Conservation (phyloP, 2,888 invertebrate genomes). For the Euphydryas editha region DNA sequence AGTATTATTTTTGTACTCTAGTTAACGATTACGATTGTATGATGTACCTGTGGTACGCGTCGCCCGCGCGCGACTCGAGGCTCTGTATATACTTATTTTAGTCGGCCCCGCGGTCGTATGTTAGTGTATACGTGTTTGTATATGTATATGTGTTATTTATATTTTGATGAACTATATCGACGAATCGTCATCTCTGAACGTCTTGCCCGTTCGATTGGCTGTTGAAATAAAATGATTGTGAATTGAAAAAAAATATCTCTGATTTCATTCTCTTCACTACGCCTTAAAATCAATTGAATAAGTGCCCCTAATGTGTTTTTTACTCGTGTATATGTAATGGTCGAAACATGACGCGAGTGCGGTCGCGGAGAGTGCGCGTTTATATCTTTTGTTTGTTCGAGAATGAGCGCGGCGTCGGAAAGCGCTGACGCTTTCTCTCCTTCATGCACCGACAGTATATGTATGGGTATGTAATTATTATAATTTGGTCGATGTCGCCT, state of each 20-base stretch:
- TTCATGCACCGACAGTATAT: background rate
- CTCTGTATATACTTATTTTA: conserved; percentile 45
- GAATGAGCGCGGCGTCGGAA: background rate
- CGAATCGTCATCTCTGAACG: conserved; percentile 48
- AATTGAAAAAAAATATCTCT: conserved; percentile 32
- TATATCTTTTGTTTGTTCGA: conserved; percentile 56
- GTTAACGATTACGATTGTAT: conserved; percentile 58
- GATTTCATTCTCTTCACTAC: background rate
- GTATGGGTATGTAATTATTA: background rate
- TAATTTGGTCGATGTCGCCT: background rate
- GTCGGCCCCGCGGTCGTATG: conserved; percentile 35
- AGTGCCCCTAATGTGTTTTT: background rate
- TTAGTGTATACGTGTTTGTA: conserved; percentile 47
- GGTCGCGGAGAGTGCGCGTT: conserved; percentile 50
- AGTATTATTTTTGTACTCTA: conserved; percentile 76
- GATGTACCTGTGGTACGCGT: conserved; percentile 40
- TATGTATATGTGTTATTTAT: conserved; percentile 49
- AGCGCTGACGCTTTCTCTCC: conserved; percentile 21
- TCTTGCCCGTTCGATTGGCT: conserved; percentile 63
- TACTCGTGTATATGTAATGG: background rate
- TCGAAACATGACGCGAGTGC: conserved; percentile 2
- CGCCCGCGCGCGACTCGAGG: conserved; percentile 35
- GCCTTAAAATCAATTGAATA: background rate
- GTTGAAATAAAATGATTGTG: conserved; percentile 62
- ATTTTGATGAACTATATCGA: conserved; percentile 43